Evolutionary conservation across 2,888 invertebrate species (phyloP).

Genomic region (Blastobasis adustella): DNA sequence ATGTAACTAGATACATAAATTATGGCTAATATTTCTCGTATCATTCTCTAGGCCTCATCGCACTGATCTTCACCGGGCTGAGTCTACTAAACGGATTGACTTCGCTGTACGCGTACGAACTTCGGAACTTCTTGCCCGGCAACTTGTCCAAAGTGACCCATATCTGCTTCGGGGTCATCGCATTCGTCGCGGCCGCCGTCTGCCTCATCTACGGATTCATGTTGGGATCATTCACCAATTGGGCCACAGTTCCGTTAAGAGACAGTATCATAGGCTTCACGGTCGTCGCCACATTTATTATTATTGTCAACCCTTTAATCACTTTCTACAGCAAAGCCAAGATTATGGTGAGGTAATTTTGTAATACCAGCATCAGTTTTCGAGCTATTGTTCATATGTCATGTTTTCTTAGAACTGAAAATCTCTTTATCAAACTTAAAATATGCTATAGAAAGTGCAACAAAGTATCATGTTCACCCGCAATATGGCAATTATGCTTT

Average conservation of each 20-base stretch:
- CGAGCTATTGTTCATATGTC: too few relatives aligned
- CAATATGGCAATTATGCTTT: too few relatives aligned
- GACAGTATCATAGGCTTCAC: slow-evolving; percentile 33
- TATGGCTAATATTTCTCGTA: too few relatives aligned
- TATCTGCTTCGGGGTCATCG: slow-evolving; percentile 31
- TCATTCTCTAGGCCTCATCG: slow-evolving; percentile 23
- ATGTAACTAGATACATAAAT: too few relatives aligned
- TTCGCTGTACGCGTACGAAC: slow-evolving; percentile 27
- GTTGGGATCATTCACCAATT: slow-evolving; percentile 29
- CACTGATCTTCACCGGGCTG: slow-evolving; percentile 26
- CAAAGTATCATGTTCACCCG: too few relatives aligned
- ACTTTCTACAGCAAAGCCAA: slow-evolving; percentile 27
- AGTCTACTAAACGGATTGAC: slow-evolving; percentile 26
- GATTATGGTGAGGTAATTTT: slow-evolving; percentile 6
- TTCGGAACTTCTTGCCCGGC: slow-evolving; percentile 18
- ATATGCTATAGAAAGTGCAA: too few relatives aligned
- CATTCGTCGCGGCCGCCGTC: slow-evolving; percentile 28
- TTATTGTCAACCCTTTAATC: slow-evolving; percentile 37
- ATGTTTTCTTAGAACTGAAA: too few relatives aligned
- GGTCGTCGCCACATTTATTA: slow-evolving; percentile 25
- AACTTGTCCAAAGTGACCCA: slow-evolving; percentile 26
- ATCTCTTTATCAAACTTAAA: too few relatives aligned
- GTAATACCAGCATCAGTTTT: too few relatives aligned
- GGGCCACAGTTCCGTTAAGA: slow-evolving; percentile 24
- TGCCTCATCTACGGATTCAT: slow-evolving; percentile 43